A percentile compares a stretch with the other conserved stretches of the same genome.
Conservation (phyloP, 2,888 invertebrate genomes). For the Aquatica leii region DNA sequence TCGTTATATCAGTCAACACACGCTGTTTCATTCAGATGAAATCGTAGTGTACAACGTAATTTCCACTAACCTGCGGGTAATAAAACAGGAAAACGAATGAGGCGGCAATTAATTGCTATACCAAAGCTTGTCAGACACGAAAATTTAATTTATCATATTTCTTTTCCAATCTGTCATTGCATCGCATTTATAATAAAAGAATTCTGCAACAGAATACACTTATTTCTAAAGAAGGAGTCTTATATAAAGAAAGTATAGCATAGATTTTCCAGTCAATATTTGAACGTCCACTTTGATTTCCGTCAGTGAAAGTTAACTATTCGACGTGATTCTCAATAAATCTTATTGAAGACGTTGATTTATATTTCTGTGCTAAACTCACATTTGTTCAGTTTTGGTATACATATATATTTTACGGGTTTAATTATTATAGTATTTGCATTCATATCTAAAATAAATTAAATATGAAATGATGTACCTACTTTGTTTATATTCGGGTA, state of each 20-base stretch:
- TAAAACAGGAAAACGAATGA: slow-evolving; percentile 18
- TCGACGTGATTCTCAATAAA: background rate
- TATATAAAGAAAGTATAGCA: background rate
- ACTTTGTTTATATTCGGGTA: no score
- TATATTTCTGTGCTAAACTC: background rate
- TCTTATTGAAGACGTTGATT: no score
- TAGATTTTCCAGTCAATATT: slow-evolving; percentile 6
- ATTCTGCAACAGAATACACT: no score
- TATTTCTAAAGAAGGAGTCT: background rate
- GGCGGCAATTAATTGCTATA: slow-evolving; percentile 13
- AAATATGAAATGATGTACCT: no score
- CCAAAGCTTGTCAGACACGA: slow-evolving; percentile 14
- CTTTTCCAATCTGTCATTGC: background rate
- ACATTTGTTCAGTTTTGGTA: background rate
- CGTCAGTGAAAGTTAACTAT: background rate
- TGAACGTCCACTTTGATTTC: background rate
- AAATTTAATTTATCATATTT: background rate
- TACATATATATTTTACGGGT: background rate
- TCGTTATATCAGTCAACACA: slow-evolving; percentile 12
- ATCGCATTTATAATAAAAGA: background rate
- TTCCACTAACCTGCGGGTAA: slow-evolving; percentile 13
- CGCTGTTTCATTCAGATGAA: slow-evolving; percentile 11
- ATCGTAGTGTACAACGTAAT: slow-evolving; percentile 2
- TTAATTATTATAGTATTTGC: background rate
- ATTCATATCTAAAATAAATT: background rate